Percentiles rank a stretch among this genome's conserved stretches.
Conservation (phyloP, 2,888 invertebrate genomes). For the Nomada flava region DNA sequence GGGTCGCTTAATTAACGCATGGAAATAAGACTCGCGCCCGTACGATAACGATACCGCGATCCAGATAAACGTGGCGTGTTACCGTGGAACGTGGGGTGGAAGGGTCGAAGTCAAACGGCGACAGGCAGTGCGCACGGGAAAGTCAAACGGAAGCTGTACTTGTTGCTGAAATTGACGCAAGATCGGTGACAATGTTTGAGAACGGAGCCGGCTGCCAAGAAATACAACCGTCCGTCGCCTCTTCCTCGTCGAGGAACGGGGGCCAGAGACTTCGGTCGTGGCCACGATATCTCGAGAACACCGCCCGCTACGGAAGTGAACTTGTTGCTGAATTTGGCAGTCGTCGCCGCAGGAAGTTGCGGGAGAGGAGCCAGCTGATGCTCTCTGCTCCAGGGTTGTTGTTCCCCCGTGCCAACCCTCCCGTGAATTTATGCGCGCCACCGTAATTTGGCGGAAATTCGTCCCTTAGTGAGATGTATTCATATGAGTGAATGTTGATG, state of each 20-base stretch:
- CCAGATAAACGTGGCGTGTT: neutral
- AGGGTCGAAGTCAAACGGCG: neutral
- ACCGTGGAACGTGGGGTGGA: neutral
- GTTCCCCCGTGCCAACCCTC: neutral
- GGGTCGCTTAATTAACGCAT: conserved; percentile 3
- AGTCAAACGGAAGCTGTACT: conserved; percentile 53
- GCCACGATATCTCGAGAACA: conserved; percentile 15
- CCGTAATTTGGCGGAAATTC: conserved; percentile 25
- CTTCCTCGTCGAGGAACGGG: neutral
- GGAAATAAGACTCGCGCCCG: neutral
- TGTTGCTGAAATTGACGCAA: conserved; percentile 64
- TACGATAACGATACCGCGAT: neutral
- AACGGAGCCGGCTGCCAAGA: conserved; percentile 57
- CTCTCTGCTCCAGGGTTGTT: conserved; percentile 9
- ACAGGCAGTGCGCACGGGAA: neutral
- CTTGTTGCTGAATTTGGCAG: conserved; percentile 69
- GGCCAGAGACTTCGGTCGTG: neutral
- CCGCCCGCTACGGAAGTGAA: conserved; percentile 43
- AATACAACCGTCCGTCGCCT: conserved; percentile 39
- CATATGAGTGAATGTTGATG: too few species aligned
- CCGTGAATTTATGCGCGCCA: conserved; percentile 29
- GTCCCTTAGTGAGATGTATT: neutral
- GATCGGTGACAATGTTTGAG: conserved; percentile 61
- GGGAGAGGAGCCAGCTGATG: conserved; percentile 12
- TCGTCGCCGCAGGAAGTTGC: conserved; percentile 26